phyloP scores from a whole-genome alignment of 2,797 vertebrate species.

The Rhadinocentrus ornatus region DNA sequence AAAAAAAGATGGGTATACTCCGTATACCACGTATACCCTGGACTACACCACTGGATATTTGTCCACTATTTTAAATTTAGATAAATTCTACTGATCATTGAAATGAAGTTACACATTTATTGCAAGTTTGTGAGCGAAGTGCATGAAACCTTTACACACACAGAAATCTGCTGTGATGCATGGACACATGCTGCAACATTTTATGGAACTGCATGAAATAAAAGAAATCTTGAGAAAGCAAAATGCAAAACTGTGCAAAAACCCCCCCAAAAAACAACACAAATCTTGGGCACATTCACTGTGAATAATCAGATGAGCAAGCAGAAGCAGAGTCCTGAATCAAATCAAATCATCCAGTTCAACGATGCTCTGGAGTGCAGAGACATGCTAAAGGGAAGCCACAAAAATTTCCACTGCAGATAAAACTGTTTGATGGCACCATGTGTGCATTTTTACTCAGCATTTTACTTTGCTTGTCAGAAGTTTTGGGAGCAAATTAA shows the following conservation, averaged over 20 bases:
- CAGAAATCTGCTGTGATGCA: not conserved
- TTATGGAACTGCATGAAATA: not conserved
- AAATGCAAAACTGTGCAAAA: not conserved
- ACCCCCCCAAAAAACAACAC: not conserved
- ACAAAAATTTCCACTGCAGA: not conserved
- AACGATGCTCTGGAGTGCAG: not conserved
- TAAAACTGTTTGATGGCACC: not conserved
- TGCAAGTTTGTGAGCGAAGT: not conserved
- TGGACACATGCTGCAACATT: not conserved
- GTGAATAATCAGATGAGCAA: not conserved
- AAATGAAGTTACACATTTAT: not conserved
- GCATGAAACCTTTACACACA: not conserved
- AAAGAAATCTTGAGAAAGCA: not conserved
- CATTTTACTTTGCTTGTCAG: not conserved
- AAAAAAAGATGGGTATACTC: no score
- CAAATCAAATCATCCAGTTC: not conserved
- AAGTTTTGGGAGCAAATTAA: not conserved
- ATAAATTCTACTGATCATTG: no score
- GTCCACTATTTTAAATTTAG: no score
- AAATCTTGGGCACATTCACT: not conserved
- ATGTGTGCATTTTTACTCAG: not conserved
- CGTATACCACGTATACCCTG: no score
- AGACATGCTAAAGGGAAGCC: not conserved
- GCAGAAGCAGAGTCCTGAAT: not conserved
- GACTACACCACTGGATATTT: no score